Base-by-base conservation (phyloP, 2,888 invertebrate species). In the Dryococelus australis region DNA sequence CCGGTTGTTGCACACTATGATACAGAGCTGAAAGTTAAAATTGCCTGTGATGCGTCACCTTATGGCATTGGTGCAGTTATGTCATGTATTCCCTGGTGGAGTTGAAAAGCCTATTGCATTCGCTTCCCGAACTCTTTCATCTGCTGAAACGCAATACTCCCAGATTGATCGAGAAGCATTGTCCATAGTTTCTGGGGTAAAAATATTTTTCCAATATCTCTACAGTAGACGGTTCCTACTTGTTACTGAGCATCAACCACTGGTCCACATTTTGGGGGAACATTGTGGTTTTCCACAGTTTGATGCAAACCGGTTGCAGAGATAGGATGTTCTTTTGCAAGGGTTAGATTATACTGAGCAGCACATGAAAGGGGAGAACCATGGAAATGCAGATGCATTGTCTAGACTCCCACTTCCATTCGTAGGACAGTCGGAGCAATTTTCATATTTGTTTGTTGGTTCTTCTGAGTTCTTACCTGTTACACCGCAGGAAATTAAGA, bases 201-300 rank as follows among this genome's bases (percentile, higher is more conserved):
- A 88, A 86, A 86, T 87, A 12, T 90, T 90, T 43, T 88, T 89
- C 43, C 89, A 89, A 43, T 91, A 90, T 84, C 12, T 91, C 0
- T 90, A 86, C 85, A 90, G 90, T 0, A 79, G 89, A 13, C 26
- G 85, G 13, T 90, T 91, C 84, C 90, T 88, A 0, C 88, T 92
- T 4, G 27, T 91, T 24, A 93, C 92, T 0, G 92, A 92, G 88
- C 91, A 92, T 88, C 90, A 92, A 87, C 92, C 93, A 3, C 88
- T 93, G 10, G 89, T 90, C 8, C 89, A 90, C 12, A 91, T 93
- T 79, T 91, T 93, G 28, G 90, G 90, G 83, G 90, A 90, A 13
- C 89, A 90, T 90, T 89, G 88, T 88, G 53, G 90, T 89, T n/a
- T 91, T 89, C 88, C 91, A 90, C 85, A 89, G 86, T 89, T 91